Percentiles rank a stretch among this genome's conserved stretches.
These are phyloP conservation scores for Hyles euphorbiae DNA, from an alignment of 1,140 invertebrate species.

Conservation along the genomic window DNA sequence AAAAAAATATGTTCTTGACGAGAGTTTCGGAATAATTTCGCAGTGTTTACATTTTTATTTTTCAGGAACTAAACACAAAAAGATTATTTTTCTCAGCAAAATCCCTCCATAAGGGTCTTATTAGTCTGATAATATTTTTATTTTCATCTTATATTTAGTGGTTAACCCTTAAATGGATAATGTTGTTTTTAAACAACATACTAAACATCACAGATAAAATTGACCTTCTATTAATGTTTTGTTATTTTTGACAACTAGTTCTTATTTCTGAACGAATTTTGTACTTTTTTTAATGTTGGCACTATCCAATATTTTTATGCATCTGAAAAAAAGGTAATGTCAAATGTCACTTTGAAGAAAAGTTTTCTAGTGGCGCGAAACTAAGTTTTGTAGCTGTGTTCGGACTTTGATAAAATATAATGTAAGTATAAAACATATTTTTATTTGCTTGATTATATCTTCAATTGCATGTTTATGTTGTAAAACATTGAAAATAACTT, in stretches of 20 bases:
- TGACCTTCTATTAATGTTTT: slow-evolving; percentile 33
- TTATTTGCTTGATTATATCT: slow-evolving; percentile 12
- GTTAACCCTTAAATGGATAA: slow-evolving; percentile 16
- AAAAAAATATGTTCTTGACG: too few relatives aligned
- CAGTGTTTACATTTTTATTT: too few relatives aligned
- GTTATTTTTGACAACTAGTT: slow-evolving; percentile 33
- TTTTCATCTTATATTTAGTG: too few relatives aligned
- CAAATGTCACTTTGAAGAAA: slow-evolving; percentile 43
- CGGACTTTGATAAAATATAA: slow-evolving; percentile 16
- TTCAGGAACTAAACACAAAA: too few relatives aligned
- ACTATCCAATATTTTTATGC: slow-evolving; percentile 45
- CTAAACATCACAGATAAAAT: slow-evolving; percentile 39
- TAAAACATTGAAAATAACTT: slow-evolving; percentile 11
- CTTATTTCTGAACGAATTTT: slow-evolving; percentile 12
- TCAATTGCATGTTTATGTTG: slow-evolving; percentile 9
- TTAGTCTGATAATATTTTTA: too few relatives aligned
- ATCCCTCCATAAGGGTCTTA: too few relatives aligned
- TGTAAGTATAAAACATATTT: slow-evolving; percentile 11
- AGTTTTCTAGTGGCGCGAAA: slow-evolving; percentile 45
- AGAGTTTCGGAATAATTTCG: too few relatives aligned
- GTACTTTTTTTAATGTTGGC: slow-evolving; percentile 36
- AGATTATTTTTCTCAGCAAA: too few relatives aligned
- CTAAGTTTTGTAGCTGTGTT: slow-evolving; percentile 46
- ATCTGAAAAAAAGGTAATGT: slow-evolving; percentile 38
- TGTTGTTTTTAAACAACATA: slow-evolving; percentile 32